Evolutionary conservation across 1,140 invertebrate genomes (phyloP).

Genomic region (Drosophila bipectinata): DNA sequence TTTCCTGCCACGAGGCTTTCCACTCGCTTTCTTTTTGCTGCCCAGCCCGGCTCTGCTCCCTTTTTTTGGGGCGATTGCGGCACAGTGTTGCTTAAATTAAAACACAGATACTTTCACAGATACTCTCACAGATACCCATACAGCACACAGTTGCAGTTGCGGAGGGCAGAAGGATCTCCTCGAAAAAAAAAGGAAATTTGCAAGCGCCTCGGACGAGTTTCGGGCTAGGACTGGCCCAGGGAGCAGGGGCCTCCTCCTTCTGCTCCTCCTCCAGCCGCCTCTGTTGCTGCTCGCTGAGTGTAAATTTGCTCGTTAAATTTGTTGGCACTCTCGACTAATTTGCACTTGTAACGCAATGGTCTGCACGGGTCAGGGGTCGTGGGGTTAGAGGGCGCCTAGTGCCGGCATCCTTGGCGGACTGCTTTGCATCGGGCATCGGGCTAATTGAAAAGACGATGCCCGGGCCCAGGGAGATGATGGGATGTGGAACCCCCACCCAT

Average conservation of each 20-base stretch:
- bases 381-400: neutral
- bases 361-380: conserved; percentile 10
- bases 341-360: conserved; percentile 72
- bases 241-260: no score
- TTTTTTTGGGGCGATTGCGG: conserved; percentile 53
- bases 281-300: conserved; percentile 72
- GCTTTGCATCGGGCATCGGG: conserved; percentile 47
- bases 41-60: no score
- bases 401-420: conserved; percentile 3
- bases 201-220: conserved; percentile 42
- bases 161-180: neutral
- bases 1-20: conserved; percentile 35
- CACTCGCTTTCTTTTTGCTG: neutral
- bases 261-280: neutral
- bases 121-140: no score
- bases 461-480: neutral
- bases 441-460: conserved; percentile 52
- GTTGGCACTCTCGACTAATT: conserved; percentile 80
- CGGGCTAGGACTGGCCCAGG: conserved; percentile 14
- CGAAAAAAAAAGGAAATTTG: conserved; percentile 49
- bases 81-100: conserved; percentile 72
- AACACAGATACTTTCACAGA: conserved; percentile 50
- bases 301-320: conserved; percentile 82
- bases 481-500: neutral
- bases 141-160: conserved; percentile 7